Evolutionary conservation across 2,888 invertebrate genomes (phyloP), one percentile per base, ranked within the genome.

Genomic region (Sphinx pinastri): DNA sequence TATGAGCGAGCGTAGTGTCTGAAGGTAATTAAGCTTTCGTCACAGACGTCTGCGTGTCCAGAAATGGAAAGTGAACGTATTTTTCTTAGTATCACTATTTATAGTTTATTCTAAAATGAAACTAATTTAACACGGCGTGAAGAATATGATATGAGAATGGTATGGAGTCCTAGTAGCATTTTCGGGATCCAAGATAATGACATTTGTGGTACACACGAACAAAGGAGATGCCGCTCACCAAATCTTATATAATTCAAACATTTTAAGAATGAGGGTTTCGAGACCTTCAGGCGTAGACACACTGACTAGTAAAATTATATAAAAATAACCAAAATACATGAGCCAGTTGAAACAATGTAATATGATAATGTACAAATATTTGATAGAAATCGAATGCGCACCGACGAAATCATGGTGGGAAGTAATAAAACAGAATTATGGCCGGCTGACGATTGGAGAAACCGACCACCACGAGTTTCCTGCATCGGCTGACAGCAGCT

Each of bases 401-500:
- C 38, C 60, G 75, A 79, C 75, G 71, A 73, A 75, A 75, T 69
- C 69, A 76, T 75, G 73, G 74, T 81, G 78, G 82, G 84, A 85
- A 83, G 83, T 75, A 80, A 84, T 85, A 84, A 84, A 85, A 78
- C 75, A 75, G 78, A 83, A 77, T 81, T 76, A 81, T 78, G 71
- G 76, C 72, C 71, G 52, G 74, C 77, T 76, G 74, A 76, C 72
- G 77, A 76, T 76, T 78, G 74, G 77, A 78, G 81, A 83, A 81
- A 82, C 79, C 78, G 73, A 79, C 78, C 79, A 81, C 79, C 79
- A 81, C 76, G 76, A 77, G 81, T 78, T 82, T 80, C 79, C 79
- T 79, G 75, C 71, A 71, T 73, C 73, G 78, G 78, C 77, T 76
- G 76, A 73, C 68, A 73, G 71, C 67, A 66, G 68, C 67, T 11